Percentiles rank a stretch among this genome's conserved stretches.
phyloP scores from a whole-genome alignment of 2,113 vertebrate species.

The Ctenodactylus gundi region DNA sequence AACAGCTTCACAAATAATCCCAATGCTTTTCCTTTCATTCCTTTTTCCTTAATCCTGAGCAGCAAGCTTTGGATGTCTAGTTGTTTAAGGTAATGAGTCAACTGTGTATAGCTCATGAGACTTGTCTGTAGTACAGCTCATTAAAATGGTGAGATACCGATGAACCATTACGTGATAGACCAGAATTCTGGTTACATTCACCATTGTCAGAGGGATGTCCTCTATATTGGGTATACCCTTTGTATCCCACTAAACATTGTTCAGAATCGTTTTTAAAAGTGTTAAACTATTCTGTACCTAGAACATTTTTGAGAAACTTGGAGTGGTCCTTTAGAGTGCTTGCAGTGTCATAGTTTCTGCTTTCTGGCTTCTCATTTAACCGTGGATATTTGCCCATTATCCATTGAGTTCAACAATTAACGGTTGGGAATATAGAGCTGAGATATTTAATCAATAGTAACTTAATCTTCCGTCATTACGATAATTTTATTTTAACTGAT shows the following conservation, averaged over 20 bases:
- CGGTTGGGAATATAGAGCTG: background rate
- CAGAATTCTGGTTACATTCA: conserved; percentile 67
- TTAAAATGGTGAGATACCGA: background rate
- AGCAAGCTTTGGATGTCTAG: background rate
- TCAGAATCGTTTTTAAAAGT: background rate
- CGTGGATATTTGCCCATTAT: background rate
- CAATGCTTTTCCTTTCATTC: background rate
- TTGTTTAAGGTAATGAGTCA: background rate
- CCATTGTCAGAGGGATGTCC: background rate
- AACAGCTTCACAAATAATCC: background rate
- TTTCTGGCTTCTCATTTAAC: background rate
- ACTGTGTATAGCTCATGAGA: background rate
- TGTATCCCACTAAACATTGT: background rate
- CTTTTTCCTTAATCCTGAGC: background rate
- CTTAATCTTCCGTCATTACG: background rate
- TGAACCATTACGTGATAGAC: background rate
- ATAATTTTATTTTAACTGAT: conserved; percentile 32
- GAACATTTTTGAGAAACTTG: conserved; percentile 9
- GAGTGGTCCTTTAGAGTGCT: background rate
- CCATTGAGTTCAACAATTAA: background rate
- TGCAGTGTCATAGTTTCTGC: background rate
- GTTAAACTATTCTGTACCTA: background rate
- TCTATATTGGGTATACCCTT: background rate
- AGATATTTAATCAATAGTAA: background rate
- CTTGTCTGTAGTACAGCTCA: rapidly evolving